These are phyloP conservation scores for Apostichopus japonicus DNA, from an alignment of 35 echinoderm and acorn worm species.

Conservation along the genomic window DNA sequence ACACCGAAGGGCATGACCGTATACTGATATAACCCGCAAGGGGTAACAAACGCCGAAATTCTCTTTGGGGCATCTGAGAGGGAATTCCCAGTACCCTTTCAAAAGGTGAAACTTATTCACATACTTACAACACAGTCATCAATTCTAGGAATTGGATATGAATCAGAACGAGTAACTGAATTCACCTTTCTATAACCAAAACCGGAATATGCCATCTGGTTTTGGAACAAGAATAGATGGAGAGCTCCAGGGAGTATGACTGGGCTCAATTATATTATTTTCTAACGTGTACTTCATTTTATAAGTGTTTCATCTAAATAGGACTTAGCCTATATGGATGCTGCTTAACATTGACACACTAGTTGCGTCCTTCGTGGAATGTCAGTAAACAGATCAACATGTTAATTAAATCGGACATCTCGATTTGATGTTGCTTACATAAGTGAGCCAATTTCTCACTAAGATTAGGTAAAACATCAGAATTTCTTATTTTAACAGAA, in stretches of 20 bases:
- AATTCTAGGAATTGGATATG: conserved; percentile 30
- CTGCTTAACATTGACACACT: conserved; percentile 27
- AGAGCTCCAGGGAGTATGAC: conserved; percentile 48
- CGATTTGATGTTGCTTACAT: neutral
- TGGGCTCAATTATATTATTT: conserved; percentile 62
- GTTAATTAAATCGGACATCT: neutral
- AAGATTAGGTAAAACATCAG: neutral
- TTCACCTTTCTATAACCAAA: conserved; percentile 58
- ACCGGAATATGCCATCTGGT: conserved; percentile 32
- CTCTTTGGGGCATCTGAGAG: neutral
- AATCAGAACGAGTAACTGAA: neutral
- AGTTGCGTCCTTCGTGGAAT: neutral
- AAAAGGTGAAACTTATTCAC: conserved; percentile 38
- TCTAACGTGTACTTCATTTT: conserved; percentile 61
- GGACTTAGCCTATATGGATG: conserved; percentile 52
- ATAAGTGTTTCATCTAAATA: neutral
- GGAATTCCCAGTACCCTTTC: conserved; percentile 50
- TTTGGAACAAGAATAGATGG: conserved; percentile 59
- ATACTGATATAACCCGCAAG: too few species aligned
- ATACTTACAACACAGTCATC: conserved; percentile 34
- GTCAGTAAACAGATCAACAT: neutral
- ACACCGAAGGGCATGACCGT: too few species aligned
- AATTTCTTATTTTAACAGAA: neutral
- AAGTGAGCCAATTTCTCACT: neutral
- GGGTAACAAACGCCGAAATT: too few species aligned